These are phyloP conservation scores for Artibeus jamaicensis DNA, from an alignment of 2,797 vertebrate genomes.

Conservation along the genomic window DNA sequence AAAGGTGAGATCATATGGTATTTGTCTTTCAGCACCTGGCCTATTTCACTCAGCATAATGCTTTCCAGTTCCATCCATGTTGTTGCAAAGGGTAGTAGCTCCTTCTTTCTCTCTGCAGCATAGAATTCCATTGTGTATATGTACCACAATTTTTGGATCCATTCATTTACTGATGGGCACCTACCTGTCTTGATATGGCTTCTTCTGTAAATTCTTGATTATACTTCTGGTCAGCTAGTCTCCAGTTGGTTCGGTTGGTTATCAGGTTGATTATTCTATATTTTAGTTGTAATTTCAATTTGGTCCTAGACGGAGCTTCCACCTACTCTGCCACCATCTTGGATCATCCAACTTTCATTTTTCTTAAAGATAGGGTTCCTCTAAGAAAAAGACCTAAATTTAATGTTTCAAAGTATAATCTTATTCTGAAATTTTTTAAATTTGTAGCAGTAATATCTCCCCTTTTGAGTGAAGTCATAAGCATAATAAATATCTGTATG, in stretches of 20 bases:
- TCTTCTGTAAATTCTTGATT: background rate
- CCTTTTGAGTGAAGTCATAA: background rate
- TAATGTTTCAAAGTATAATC: constrained; percentile 8
- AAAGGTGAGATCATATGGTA: too few species aligned
- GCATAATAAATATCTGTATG: background rate
- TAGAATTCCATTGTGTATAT: too few species aligned
- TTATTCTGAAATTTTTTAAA: background rate
- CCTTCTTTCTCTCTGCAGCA: too few species aligned
- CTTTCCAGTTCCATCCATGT: too few species aligned
- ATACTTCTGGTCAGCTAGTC: background rate
- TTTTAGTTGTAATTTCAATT: background rate
- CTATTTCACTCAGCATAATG: too few species aligned
- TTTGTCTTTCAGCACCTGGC: too few species aligned
- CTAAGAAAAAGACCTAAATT: background rate
- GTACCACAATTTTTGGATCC: too few species aligned
- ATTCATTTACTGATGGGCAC: too few species aligned
- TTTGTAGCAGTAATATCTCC: background rate
- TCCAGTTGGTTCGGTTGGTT: background rate
- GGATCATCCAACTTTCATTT: background rate
- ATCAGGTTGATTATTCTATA: background rate
- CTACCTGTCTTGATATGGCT: background rate
- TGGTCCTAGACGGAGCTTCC: background rate
- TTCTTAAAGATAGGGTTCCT: background rate
- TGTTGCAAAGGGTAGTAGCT: too few species aligned
- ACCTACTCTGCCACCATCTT: background rate